A percentile compares a stretch with the other conserved stretches of the same genome.
phyloP scores from a whole-genome alignment of 2,888 invertebrate species.

The Artemia sp. region DNA sequence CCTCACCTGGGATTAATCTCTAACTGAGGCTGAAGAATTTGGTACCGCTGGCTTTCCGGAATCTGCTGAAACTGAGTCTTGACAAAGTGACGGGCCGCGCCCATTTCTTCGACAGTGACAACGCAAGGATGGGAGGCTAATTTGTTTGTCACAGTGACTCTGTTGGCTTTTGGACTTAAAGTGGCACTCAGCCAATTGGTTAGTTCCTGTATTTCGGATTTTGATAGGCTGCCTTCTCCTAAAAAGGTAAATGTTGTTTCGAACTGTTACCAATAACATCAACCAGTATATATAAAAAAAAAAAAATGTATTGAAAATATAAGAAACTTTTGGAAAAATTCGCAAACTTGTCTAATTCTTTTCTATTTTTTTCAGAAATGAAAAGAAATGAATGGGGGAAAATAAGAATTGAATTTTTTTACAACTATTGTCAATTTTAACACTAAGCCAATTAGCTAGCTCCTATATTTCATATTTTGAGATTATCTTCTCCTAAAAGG shows the following conservation, averaged over 20 bases:
- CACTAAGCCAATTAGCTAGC: too few relatives aligned
- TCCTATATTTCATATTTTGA: too few relatives aligned
- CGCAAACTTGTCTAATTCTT: too few relatives aligned
- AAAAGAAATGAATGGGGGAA: too few relatives aligned
- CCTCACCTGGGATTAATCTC: slow-evolving; percentile 76
- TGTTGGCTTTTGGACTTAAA: slow-evolving; percentile 58
- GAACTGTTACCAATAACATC: too few relatives aligned
- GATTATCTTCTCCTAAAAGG: too few relatives aligned
- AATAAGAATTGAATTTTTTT: too few relatives aligned
- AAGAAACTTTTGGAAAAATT: too few relatives aligned
- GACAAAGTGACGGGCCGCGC: slow-evolving; percentile 83
- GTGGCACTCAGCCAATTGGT: slow-evolving; percentile 58
- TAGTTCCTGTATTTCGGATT: slow-evolving; percentile 57
- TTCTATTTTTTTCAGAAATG: too few relatives aligned
- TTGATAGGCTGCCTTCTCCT: slow-evolving; percentile 51
- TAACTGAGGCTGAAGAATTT: slow-evolving; percentile 69
- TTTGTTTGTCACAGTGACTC: slow-evolving; percentile 63
- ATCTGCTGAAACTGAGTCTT: slow-evolving; percentile 65
- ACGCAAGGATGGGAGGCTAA: slow-evolving; percentile 83
- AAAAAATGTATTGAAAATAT: too few relatives aligned
- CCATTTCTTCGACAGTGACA: slow-evolving; percentile 90
- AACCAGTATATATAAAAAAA: too few relatives aligned
- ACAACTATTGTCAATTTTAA: too few relatives aligned
- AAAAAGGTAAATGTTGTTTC: slow-evolving; percentile 23
- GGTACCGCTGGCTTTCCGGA: slow-evolving; percentile 66